Conservation (phyloP, 2,797 vertebrate genomes). For the Brachymystax lenok region DNA sequence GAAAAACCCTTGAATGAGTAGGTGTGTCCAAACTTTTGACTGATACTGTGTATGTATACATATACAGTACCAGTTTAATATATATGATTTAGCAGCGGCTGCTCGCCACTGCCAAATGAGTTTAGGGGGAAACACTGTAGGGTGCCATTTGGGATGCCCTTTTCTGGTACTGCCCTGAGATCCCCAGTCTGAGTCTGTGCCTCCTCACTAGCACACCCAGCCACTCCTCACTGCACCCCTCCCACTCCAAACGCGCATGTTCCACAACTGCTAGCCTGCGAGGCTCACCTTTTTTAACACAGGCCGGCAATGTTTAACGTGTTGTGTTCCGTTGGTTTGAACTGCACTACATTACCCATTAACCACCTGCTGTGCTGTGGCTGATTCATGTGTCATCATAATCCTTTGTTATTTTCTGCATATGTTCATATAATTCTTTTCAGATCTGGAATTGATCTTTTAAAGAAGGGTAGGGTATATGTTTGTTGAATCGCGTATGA, state of each 20-base stretch:
- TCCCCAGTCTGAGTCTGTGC: slow-evolving; percentile 61
- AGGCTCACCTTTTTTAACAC: slow-evolving; percentile 45
- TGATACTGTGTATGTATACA: no score
- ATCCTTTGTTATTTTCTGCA: not conserved
- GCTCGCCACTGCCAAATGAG: no score
- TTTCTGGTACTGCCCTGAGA: slow-evolving; percentile 20
- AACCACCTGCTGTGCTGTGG: slow-evolving; percentile 52
- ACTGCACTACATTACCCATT: slow-evolving; percentile 42
- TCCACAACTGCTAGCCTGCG: slow-evolving; percentile 35
- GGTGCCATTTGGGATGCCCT: not conserved
- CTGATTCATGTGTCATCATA: not conserved
- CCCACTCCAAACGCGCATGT: slow-evolving; percentile 66
- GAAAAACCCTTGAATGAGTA: no score
- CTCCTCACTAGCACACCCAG: slow-evolving; percentile 44
- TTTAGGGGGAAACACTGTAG: not conserved
- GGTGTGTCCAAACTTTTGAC: no score
- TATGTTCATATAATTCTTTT: not conserved
- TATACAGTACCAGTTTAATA: no score
- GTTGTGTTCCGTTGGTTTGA: slow-evolving; percentile 35
- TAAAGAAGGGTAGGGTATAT: no score
- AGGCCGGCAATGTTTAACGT: slow-evolving; percentile 29
- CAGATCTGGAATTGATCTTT: not conserved
- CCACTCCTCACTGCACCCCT: slow-evolving; percentile 32
- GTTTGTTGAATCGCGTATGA: not conserved
- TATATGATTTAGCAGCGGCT: no score